Evolutionary conservation across 2,888 invertebrate genomes (phyloP).

Genomic region (Temnothorax rugatulus): DNA sequence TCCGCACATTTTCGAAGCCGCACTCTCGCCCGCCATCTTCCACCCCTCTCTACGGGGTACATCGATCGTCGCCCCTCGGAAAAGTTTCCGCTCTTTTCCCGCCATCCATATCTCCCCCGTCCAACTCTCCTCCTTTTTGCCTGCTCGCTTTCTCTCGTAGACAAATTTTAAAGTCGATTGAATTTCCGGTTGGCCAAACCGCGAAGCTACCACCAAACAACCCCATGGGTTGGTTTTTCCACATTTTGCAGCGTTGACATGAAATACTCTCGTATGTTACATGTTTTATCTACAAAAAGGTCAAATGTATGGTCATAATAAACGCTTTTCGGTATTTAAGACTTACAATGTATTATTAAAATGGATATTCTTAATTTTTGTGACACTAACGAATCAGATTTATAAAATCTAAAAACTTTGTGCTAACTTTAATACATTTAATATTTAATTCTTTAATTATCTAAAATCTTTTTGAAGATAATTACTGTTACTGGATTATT

Average conservation of each 20-base stretch:
- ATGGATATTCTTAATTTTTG: background rate
- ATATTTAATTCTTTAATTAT: background rate
- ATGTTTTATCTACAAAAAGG: constrained; percentile 56
- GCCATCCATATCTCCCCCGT: constrained; percentile 32
- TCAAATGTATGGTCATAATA: constrained; percentile 37
- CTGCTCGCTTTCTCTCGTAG: constrained; percentile 46
- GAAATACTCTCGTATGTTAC: constrained; percentile 43
- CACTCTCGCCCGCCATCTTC: constrained; percentile 47
- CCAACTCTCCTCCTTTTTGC: constrained; percentile 27
- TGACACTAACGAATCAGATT: constrained; percentile 8
- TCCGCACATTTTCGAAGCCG: constrained; percentile 77
- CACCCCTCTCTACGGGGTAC: constrained; percentile 47
- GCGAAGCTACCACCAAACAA: constrained; percentile 56
- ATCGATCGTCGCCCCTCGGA: constrained; percentile 52
- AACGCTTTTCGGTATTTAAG: constrained; percentile 12
- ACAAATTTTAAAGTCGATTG: constrained; percentile 73
- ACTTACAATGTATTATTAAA: background rate
- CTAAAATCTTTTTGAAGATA: background rate
- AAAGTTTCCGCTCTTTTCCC: constrained; percentile 51
- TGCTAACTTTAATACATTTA: background rate
- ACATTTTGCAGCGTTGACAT: constrained; percentile 45
- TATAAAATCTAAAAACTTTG: background rate
- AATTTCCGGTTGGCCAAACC: constrained; percentile 66
- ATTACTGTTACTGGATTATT: background rate
- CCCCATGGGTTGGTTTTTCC: constrained; percentile 54